Conservation (phyloP, 2,113 vertebrate genomes). For the Atrichornis clamosus region DNA sequence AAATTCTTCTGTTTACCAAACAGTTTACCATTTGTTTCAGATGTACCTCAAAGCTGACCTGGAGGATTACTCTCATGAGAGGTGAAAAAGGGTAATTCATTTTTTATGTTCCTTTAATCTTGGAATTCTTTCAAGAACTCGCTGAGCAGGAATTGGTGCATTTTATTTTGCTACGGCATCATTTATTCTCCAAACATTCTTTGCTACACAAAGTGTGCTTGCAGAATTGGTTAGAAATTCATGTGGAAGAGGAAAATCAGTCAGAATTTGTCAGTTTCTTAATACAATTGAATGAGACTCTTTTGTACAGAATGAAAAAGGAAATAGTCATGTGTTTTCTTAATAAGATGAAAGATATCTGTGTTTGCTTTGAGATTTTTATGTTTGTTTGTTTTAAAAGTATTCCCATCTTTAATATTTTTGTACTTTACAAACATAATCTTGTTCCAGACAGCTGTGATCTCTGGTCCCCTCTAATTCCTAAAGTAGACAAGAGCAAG, state of each 20-base stretch:
- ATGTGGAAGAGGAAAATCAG: neutral
- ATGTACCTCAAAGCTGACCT: slow-evolving; percentile 46
- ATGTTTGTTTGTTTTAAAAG: slow-evolving; percentile 69
- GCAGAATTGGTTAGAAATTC: neutral
- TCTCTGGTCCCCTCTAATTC: slow-evolving; percentile 56
- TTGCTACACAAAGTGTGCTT: neutral
- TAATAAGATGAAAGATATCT: slow-evolving; percentile 71
- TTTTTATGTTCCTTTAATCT: slow-evolving; percentile 62
- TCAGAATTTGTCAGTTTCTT: neutral
- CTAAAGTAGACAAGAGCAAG: slow-evolving; percentile 53
- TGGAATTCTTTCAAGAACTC: slow-evolving; percentile 13
- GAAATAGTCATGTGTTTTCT: slow-evolving; percentile 65
- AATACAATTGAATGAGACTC: slow-evolving; percentile 20
- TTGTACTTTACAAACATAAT: slow-evolving; percentile 67
- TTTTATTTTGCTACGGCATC: slow-evolving; percentile 26
- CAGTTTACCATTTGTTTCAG: slow-evolving; percentile 60
- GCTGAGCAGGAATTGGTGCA: neutral
- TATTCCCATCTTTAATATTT: slow-evolving; percentile 74
- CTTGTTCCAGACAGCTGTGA: slow-evolving; percentile 69
- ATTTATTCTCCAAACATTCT: neutral
- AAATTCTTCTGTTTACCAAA: slow-evolving; percentile 55
- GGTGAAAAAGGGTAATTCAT: slow-evolving; percentile 53
- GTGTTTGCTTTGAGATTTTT: slow-evolving; percentile 71
- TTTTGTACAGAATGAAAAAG: slow-evolving; percentile 43
- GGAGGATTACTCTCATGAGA: slow-evolving; percentile 46